Evolutionary conservation across 2,888 invertebrate species (phyloP), one percentile per base, ranked within the genome.

Genomic region (Sarcophaga carnaria): DNA sequence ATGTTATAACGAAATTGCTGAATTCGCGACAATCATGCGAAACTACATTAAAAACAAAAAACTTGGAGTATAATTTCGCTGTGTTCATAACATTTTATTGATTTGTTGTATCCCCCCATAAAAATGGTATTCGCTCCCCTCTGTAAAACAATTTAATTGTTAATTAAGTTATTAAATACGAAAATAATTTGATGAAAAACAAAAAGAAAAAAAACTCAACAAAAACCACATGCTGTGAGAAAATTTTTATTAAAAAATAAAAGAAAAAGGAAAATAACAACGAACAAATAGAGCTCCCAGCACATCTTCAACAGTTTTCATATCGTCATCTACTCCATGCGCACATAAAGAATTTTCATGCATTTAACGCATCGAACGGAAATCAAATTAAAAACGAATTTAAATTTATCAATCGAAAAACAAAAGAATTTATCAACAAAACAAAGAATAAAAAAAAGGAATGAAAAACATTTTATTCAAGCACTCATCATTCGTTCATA

Each of bases 161-260:
- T 88, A 89, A 89, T 89, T 87, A 89, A 89, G 88, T 83, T 81
- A 72, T 80, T 74, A 85, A 85, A 81, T 72, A 70, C 67, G 54
- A 63, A 70, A 59, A 64, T 49, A 67, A 84, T 80, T 54, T 67
- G 6, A 79, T 77, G n/a, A 69, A 63, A 80, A 88, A 88, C 85
- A 88, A 86, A 88, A 89, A 89, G 88, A 63, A 63, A 67, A 67
- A 86, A 17, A 54, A 54, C 14, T 10, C 2, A 54, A 78, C 77
- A 76, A 85, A 88, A 83, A 88, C 84, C 74, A 79, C 76, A 69
- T 66, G 71, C 70, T 84, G 84, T 80, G 78, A 75, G 69, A 77
- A 77, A 79, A 71, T 66, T 49, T 67, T 66, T 59, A 17, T 72
- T 25, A 84, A 86, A 69, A 49, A 49, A 22, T 22, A 22, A 12